Base-by-base conservation (phyloP, 1,140 invertebrate genomes). In the Odontomachus brunneus region DNA sequence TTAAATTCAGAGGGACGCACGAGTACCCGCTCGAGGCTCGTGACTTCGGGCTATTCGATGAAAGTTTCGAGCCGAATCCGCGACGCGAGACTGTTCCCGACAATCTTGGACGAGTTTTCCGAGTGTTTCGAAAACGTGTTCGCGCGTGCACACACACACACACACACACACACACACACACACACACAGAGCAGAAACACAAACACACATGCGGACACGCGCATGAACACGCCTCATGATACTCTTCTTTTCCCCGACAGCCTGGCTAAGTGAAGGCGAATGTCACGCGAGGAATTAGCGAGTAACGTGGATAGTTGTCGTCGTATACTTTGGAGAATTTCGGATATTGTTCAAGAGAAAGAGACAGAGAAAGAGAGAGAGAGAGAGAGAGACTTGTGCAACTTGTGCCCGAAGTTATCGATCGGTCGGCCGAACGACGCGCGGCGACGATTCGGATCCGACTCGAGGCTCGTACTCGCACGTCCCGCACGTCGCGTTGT, bases 1-100 rank as follows among this genome's bases (percentile, higher is more conserved):
- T 75, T 44, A 59, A 19, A 63, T 63, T 19, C n/a, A 11, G 44
- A 49, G 57, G 51, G 57, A 63, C 33, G 60, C 49, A 63, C 33
- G 53, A 55, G 53, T 55, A 19, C 53, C 29, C 62, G 33, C n/a
- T 11, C 33, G 62, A 65, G 19, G 14, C 44, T 33, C 17, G 9
- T 44, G 38, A 7, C 38, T 33, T 19, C n/a, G 3, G 14, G 51
- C 60, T 44, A 22, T 44, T 33, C 72, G 55, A 19, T 15, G 7
- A 65, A 33, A 22, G 22, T 51, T 66, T 67, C 22, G 26, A 44
- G 24, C 14, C 17, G 17, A 48, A 29, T 69, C 1, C 14, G 26
- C 33, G 17, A 14, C 55, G 14, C 44, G 38, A n/a, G n/a, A 12
- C 62, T 49, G 24, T 44, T 29, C 9, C 38, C 9, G 33, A 15